Evolutionary conservation across 2,888 invertebrate genomes (phyloP).

Genomic region (Escarpia spicata): DNA sequence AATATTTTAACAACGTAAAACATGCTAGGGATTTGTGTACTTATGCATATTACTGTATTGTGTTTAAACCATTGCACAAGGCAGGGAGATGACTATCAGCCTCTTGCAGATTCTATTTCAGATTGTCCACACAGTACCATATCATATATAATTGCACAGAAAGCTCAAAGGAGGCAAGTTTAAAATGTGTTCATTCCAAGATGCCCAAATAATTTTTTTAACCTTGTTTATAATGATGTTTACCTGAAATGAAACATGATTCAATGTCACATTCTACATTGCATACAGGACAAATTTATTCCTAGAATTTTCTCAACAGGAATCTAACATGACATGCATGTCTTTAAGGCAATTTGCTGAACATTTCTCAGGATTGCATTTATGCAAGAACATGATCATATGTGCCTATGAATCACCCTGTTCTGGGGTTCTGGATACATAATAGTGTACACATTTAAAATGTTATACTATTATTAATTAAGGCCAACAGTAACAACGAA

Average conservation of each 20-base stretch:
- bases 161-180: background rate
- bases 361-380: too few relatives aligned
- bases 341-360: too few relatives aligned
- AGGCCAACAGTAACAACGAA: background rate
- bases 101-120: background rate
- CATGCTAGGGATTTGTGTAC: background rate
- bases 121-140: background rate
- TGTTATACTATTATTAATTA: too few relatives aligned
- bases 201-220: too few relatives aligned
- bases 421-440: too few relatives aligned
- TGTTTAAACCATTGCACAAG: background rate
- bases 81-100: background rate
- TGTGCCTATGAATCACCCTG: too few relatives aligned
- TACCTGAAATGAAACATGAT: too few relatives aligned
- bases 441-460: too few relatives aligned
- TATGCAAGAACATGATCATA: too few relatives aligned
- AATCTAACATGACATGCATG: background rate
- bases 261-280: background rate
- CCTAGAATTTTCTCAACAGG: background rate
- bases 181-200: too few relatives aligned
- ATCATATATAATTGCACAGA: background rate
- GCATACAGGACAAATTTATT: background rate
- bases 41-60: background rate
- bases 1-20: background rate
- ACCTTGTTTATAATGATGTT: too few relatives aligned